These are phyloP conservation scores for Chrysemys picta DNA, from an alignment of 2,113 vertebrate species.

Conservation along the genomic window DNA sequence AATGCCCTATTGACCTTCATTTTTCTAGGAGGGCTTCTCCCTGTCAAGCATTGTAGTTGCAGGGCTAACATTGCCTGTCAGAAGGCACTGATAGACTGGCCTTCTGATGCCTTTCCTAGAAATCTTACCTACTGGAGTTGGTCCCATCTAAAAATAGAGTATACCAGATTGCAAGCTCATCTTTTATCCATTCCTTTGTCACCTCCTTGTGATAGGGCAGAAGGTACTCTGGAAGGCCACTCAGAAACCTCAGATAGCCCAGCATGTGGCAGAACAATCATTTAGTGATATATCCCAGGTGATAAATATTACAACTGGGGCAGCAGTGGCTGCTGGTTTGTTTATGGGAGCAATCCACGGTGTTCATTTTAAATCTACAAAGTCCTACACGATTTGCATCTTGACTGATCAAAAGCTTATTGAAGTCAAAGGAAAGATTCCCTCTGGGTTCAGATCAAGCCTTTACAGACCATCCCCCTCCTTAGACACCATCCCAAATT, in stretches of 20 bases:
- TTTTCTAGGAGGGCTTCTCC: neutral
- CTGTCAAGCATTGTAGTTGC: neutral
- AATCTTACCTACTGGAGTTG: neutral
- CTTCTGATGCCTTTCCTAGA: neutral
- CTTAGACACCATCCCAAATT: neutral
- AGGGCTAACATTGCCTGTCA: neutral
- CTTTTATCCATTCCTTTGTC: neutral
- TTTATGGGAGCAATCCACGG: neutral
- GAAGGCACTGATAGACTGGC: neutral
- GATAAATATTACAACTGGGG: neutral
- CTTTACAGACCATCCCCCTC: neutral
- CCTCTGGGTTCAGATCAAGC: neutral
- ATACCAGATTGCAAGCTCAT: neutral
- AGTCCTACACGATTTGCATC: neutral
- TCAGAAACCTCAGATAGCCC: neutral
- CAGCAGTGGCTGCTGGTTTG: neutral
- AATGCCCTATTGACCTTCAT: neutral
- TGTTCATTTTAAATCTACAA: neutral
- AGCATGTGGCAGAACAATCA: accelerated
- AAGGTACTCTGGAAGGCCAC: neutral
- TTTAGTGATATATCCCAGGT: neutral
- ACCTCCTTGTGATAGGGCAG: neutral
- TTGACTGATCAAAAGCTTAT: neutral
- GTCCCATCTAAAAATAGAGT: neutral
- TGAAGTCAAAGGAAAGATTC: neutral